Evolutionary conservation across 2,888 invertebrate genomes (phyloP), one percentile per base, ranked within the genome.

Genomic region (Conus canariensis): DNA sequence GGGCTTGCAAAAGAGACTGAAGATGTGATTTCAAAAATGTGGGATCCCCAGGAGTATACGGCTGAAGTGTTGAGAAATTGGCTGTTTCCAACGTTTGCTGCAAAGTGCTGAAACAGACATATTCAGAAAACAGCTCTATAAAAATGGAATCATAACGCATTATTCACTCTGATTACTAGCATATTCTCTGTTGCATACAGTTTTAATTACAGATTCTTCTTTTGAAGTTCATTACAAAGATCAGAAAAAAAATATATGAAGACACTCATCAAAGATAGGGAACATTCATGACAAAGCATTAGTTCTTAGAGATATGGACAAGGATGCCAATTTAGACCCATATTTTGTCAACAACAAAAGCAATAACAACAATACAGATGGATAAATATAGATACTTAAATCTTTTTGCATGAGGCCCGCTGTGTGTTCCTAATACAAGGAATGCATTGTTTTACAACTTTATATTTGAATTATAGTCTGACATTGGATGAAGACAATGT

Each of bases 41-140:
- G 45, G 86, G 67, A 67, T 64, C 22, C 12, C 86, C 86, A 3
- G 86, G 86, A 6, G 67, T 67, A 45, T 45, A 86, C 22, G 67
- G 86, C 60, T 86, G 86, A 7, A 86, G 86, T 19, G 64, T 45
- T 67, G 86, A 16, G 67, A 86, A 86, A 60, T 86, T 67, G 3
- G 86, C 86, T 45, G n/a, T 25, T 58, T 86, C 45, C 86, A 86
- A 22, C 6, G 86, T 86, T 30, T 86, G 64, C 8, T 67, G 67
- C 30, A 86, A 45, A 9, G 86, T 86, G 30, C 86, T 86, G 86
- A 30, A 86, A 86, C 85, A 85, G 45, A 45, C 3, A 3, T 85
- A 14, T 45, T 12, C 14, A 45, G 25, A 45, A 30, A 80, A 80
- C 45, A 45, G 45, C 45, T 45, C 14, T 14, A 22, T 5, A 67